Evolutionary conservation across 2,888 invertebrate genomes (phyloP).

Genomic region (Augiades crinisus): DNA sequence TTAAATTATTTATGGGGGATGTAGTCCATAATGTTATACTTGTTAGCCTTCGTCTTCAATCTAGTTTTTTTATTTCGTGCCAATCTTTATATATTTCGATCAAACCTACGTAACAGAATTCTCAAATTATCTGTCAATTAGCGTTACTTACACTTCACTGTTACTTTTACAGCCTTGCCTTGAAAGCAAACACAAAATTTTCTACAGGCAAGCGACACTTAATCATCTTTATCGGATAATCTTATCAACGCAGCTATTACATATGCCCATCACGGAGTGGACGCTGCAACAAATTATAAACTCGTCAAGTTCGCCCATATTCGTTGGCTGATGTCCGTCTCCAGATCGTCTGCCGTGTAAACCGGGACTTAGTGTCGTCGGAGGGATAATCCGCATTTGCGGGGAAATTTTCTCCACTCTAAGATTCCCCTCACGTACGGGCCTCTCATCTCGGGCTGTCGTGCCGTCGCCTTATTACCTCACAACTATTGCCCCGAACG

Average conservation of each 20-base stretch:
- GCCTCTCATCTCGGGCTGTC: slow-evolving; percentile 67
- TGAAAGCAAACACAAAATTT: not conserved
- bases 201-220: not conserved
- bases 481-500: slow-evolving; percentile 53
- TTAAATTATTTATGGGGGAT: not conserved
- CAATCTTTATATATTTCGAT: too few species aligned
- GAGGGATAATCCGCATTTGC: slow-evolving; percentile 63
- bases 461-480: slow-evolving; percentile 69
- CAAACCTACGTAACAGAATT: too few species aligned
- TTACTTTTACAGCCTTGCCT: not conserved
- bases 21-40: too few species aligned
- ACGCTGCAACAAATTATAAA: slow-evolving; percentile 24
- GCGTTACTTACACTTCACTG: not conserved
- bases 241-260: slow-evolving; percentile 1
- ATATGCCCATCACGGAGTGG: not conserved
- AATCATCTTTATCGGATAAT: not conserved
- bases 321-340: slow-evolving; percentile 9
- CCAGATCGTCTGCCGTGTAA: slow-evolving; percentile 47
- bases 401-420: slow-evolving; percentile 45
- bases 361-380: slow-evolving; percentile 41
- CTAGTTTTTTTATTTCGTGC: too few species aligned
- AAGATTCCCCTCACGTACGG: slow-evolving; percentile 66
- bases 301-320: slow-evolving; percentile 24
- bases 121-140: not conserved
- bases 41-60: too few species aligned